These are phyloP conservation scores for Tetheella fluctuosa DNA, from an alignment of 2,888 invertebrate genomes.

Conservation along the genomic window DNA sequence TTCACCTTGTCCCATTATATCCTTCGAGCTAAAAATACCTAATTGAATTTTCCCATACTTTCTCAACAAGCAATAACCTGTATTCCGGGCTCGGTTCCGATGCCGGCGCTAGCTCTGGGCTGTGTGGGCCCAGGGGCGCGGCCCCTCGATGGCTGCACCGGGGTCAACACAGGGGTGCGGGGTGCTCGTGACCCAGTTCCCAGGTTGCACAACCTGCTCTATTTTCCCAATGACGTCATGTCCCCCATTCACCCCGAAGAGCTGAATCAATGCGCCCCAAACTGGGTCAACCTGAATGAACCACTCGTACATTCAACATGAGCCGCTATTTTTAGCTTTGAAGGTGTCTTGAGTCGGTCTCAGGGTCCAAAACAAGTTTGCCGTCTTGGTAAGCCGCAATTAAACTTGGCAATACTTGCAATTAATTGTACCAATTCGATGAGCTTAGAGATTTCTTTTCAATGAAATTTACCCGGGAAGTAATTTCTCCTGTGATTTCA, in stretches of 20 bases:
- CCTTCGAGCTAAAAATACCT: conserved; percentile 53
- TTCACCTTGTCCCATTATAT: conserved; percentile 37
- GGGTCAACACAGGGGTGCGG: conserved; percentile 46
- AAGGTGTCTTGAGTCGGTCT: conserved; percentile 53
- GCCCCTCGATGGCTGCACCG: conserved; percentile 32
- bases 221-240: conserved; percentile 79
- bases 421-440: conserved; percentile 45
- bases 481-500: neutral
- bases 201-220: conserved; percentile 72
- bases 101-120: conserved; percentile 28
- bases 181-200: conserved; percentile 67
- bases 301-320: conserved; percentile 68
- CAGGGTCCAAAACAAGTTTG: conserved; percentile 57
- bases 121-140: conserved; percentile 33
- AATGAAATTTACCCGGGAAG: conserved; percentile 33
- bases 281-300: conserved; percentile 78
- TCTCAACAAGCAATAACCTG: conserved; percentile 37
- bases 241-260: conserved; percentile 73
- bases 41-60: conserved; percentile 32
- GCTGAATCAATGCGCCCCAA: conserved; percentile 76
- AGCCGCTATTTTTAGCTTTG: conserved; percentile 64
- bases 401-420: conserved; percentile 40
- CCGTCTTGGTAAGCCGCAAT: conserved; percentile 54
- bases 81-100: conserved; percentile 38
- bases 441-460: conserved; percentile 33